Base-by-base conservation (phyloP, 2,113 vertebrate genomes). In the Platycercus adscitus region DNA sequence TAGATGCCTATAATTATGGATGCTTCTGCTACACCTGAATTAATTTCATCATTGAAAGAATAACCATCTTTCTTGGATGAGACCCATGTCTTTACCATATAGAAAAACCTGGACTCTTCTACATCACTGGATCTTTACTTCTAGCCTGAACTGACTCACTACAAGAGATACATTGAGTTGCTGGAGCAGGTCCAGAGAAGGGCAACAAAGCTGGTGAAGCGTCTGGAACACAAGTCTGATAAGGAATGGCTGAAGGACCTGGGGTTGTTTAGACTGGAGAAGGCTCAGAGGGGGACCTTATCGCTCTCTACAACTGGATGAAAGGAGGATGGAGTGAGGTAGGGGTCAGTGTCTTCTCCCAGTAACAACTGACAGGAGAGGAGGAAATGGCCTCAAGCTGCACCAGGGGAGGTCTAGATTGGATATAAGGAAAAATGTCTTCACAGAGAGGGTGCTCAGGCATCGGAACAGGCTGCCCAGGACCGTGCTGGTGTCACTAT, bases 41-140 rank as follows among this genome's bases (percentile, higher is more conserved):
- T 81, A 1, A 47, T 63, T 39, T 91, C 11, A 58, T 20, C 6
- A 1, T 47, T 26, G 21, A 55, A 18, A 13, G 11, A 79, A 92
- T 37, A 68, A 82, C 19, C 50, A 28, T 31, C 20, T 28, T 15
- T 1, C 0, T 16, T 88, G 49, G 11, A 64, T 24, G 23, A 79
- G 33, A 65, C 17, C 4, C 0, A 0, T 28, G 17, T 58, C 16
- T 31, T 65, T 63, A 58, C 13, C 28, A 35, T 7, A 11, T 0
- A 72, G 43, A 75, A 84, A 81, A 89, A 35, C 1, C 10, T 17
- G 5, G 21, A 4, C 46, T 37, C n/a, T 92, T 56, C 25, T 66
- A 29, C 17, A 15, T 88, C 28, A 41, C 18, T 46, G 21, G 15
- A 50, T 70, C n/a, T 88, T 86, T 37, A 63, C 21, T 63, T 90